A percentile compares a stretch with the other conserved stretches of the same genome.
Conservation (phyloP, 2,113 vertebrate genomes). For the Leucoraja erinaceus region DNA sequence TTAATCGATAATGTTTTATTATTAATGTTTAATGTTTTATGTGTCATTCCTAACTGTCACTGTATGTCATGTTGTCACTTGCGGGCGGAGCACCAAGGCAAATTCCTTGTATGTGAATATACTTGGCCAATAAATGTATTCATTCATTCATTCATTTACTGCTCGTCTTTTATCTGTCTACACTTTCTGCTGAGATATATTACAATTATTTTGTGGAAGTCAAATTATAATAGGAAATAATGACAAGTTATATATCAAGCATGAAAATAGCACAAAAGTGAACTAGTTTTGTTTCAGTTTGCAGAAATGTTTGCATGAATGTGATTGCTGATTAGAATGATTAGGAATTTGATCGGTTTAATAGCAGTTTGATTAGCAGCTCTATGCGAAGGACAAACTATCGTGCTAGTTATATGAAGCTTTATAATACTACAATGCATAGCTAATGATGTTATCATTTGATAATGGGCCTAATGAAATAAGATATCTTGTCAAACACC, state of each 20-base stretch:
- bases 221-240: not conserved
- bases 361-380: not conserved
- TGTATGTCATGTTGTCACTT: too few species aligned
- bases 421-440: not conserved
- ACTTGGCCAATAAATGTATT: too few species aligned
- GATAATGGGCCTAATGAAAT: not conserved
- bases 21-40: too few species aligned
- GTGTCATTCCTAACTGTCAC: too few species aligned
- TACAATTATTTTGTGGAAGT: not conserved
- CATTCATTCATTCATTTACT: too few species aligned
- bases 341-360: too few species aligned
- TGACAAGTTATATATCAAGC: not conserved
- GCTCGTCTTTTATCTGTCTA: constrained; percentile 47
- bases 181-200: constrained; percentile 47
- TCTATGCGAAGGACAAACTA: not conserved
- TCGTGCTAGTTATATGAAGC: not conserved
- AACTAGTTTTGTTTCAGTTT: not conserved
- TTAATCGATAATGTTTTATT: constrained; percentile 24
- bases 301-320: not conserved
- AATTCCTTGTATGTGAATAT: too few species aligned
- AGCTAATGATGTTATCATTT: not conserved
- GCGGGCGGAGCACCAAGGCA: too few species aligned
- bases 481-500: not conserved
- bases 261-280: not conserved
- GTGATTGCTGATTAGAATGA: too few species aligned